Evolutionary conservation across 2,797 vertebrate species (phyloP).

Genomic region (Sebastes variabilis): DNA sequence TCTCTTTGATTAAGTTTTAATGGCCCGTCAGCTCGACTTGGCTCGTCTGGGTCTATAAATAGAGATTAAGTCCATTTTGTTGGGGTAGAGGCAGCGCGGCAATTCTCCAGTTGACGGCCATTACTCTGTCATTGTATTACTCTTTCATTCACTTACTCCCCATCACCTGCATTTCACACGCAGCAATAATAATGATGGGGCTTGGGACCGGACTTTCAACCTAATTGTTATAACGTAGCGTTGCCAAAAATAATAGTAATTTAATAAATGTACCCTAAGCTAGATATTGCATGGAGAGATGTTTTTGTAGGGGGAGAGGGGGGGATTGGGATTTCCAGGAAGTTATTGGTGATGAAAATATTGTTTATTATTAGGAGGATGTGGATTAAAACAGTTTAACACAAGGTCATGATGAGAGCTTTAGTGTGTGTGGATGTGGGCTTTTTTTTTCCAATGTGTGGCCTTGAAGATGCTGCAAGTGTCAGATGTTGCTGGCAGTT

Average conservation of each 20-base stretch:
- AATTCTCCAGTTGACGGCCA: not conserved
- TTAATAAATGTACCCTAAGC: constrained; percentile 36
- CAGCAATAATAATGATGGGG: constrained; percentile 1
- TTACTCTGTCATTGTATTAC: not conserved
- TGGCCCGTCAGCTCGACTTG: constrained; percentile 30
- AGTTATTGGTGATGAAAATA: constrained; percentile 34
- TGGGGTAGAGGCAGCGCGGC: not conserved
- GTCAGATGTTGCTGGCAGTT: not conserved
- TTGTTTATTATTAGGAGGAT: constrained; percentile 22
- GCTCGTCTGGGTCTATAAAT: constrained; percentile 56
- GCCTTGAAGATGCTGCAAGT: not conserved
- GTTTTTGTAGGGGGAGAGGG: not conserved
- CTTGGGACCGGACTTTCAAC: constrained; percentile 11
- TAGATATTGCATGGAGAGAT: not conserved
- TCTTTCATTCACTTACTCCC: not conserved
- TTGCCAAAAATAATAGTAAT: constrained; percentile 29
- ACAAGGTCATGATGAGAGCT: not conserved
- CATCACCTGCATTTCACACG: not conserved
- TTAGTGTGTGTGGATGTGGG: not conserved
- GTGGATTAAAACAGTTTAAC: constrained; percentile 18
- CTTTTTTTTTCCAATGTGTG: not conserved
- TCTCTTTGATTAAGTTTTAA: constrained; percentile 65
- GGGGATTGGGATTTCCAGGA: constrained; percentile 25
- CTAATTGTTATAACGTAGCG: constrained; percentile 14
- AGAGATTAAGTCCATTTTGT: constrained; percentile 45